Base-by-base conservation (phyloP, 2,888 invertebrate genomes). In the Dysmachus trigonus region DNA sequence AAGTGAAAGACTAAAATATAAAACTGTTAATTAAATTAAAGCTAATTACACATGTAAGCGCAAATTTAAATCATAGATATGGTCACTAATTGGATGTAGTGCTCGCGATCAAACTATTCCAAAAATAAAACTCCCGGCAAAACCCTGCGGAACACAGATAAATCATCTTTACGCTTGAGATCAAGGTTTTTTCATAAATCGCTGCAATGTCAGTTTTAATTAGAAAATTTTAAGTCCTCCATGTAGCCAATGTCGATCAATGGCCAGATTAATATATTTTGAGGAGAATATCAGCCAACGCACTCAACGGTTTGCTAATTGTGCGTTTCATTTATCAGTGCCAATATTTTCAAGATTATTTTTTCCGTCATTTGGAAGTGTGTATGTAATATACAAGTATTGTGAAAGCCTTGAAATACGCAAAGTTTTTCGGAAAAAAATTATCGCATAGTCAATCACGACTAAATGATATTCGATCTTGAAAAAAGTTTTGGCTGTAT, bases 131-230 rank as follows among this genome's bases (percentile, higher is more conserved):
- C 31, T 8, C 27, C 22, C 27, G 33, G 13, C 72, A 7, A 30
- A 31, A 13, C 33, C 15, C 15, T 33, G 15, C 15, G n/a, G n/a
- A 33, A 1, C 33, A 33, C 18, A 73, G 31, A 38, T 38, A 76
- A 76, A 38, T 76, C 38, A 76, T 38, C n/a, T 38, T 76, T 76
- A 38, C 38, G 38, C 76, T 38, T 38, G 76, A 76, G 38, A 76
- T 76, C 76, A 76, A 38, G 76, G 76, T 76, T 76, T 76, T 76
- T 76, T 35, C 38, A 76, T 76, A 33, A 73, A 73, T 73, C 18
- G 73, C 31, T 15, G 33, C 33, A 73, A 73, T 73, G 73, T 33
- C 33, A n/a, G 73, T 73, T 73, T 73, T 73, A 73, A 31, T 73
- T 73, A 27, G 31, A 33, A 73, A 73, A 73, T 73, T 1, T 31